These are phyloP conservation scores for Elysia crispata DNA, from an alignment of 2,888 invertebrate genomes.

Conservation along the genomic window DNA sequence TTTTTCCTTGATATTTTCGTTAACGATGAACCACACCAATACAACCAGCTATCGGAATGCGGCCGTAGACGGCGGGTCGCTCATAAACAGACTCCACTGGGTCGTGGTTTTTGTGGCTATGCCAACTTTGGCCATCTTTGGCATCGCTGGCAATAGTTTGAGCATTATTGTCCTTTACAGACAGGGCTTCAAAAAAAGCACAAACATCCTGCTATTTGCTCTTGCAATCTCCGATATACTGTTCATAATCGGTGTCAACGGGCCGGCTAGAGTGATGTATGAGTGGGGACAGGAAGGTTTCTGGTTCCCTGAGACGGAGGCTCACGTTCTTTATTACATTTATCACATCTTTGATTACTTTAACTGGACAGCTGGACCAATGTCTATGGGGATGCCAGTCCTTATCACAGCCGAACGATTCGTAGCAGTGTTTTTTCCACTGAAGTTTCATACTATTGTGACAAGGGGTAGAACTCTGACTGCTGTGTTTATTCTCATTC, in stretches of 20 bases:
- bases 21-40: no score
- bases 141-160: slow-evolving; percentile 20
- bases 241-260: slow-evolving; percentile 30
- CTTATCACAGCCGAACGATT: slow-evolving; percentile 38
- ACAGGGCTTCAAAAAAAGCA: slow-evolving; percentile 24
- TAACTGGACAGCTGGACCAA: slow-evolving; percentile 32
- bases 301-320: not conserved
- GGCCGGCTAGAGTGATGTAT: slow-evolving; percentile 25
- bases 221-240: slow-evolving; percentile 34
- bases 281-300: slow-evolving; percentile 28
- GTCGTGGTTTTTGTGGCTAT: slow-evolving; percentile 24
- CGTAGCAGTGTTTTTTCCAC: slow-evolving; percentile 38
- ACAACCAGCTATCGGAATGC: no score
- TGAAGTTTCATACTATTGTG: slow-evolving; percentile 27
- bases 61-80: not conserved
- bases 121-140: slow-evolving; percentile 15
- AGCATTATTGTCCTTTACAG: slow-evolving; percentile 26
- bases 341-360: slow-evolving; percentile 37
- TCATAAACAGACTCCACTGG: slow-evolving; percentile 26
- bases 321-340: slow-evolving; percentile 13
- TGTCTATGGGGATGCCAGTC: slow-evolving; percentile 29
- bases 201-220: slow-evolving; percentile 23
- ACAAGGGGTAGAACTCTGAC: slow-evolving; percentile 16
- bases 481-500: slow-evolving; percentile 12
- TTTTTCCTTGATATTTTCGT: no score